These are phyloP conservation scores for Pissodes strobi DNA, from an alignment of 1,140 invertebrate species.

Conservation along the genomic window DNA sequence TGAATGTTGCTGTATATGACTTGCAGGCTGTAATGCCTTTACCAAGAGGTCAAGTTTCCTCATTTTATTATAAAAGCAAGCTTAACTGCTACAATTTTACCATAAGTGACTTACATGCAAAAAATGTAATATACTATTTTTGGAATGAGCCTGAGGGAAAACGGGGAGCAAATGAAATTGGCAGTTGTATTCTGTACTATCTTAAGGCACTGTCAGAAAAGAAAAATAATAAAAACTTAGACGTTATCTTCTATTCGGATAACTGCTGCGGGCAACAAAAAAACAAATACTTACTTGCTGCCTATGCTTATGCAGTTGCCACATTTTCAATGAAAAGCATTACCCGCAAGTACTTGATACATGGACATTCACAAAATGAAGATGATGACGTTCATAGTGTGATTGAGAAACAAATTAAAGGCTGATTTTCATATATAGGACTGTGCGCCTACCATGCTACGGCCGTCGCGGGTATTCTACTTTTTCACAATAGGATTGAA, in stretches of 20 bases:
- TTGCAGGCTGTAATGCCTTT: conserved; percentile 52
- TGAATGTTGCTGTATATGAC: conserved; percentile 50
- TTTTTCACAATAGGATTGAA: no score
- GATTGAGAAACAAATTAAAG: conserved; percentile 17
- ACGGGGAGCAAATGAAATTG: conserved; percentile 48
- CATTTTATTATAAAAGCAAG: conserved; percentile 52
- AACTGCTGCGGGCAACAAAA: conserved; percentile 55
- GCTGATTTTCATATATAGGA: no score
- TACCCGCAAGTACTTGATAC: conserved; percentile 49
- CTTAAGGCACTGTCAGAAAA: not conserved
- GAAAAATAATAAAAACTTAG: conserved; percentile 37
- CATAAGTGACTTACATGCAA: conserved; percentile 44
- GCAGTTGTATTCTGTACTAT: conserved; percentile 45
- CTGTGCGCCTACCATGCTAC: no score
- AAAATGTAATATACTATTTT: conserved; percentile 46
- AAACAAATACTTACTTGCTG: conserved; percentile 50
- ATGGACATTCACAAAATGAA: conserved; percentile 50
- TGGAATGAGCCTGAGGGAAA: conserved; percentile 44
- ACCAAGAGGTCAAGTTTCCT: conserved; percentile 48
- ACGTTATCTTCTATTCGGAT: conserved; percentile 52
- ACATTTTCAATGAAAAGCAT: conserved; percentile 43
- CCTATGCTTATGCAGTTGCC: conserved; percentile 50
- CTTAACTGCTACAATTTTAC: no score
- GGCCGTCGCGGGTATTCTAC: no score
- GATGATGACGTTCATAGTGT: conserved; percentile 40